Conservation (phyloP, 2,113 vertebrate species). For the Psophia crepitans region DNA sequence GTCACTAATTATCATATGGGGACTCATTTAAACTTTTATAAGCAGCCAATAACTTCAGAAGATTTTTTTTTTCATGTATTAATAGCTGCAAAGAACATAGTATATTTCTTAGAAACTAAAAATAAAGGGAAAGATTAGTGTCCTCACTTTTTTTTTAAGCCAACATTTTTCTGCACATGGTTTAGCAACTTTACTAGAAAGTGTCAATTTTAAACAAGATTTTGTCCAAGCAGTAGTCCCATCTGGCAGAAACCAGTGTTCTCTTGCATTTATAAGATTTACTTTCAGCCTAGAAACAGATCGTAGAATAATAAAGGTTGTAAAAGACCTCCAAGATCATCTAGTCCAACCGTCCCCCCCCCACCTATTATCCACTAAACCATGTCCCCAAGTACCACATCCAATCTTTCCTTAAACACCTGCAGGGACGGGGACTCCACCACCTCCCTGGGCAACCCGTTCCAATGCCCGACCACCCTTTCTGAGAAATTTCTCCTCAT, state of each 20-base stretch:
- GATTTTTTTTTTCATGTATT: not conserved
- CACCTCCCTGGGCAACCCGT: too few species aligned
- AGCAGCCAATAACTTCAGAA: not conserved
- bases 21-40: not conserved
- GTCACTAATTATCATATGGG: not conserved
- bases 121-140: not conserved
- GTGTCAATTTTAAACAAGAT: not conserved
- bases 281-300: not conserved
- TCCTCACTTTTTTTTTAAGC: not conserved
- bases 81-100: not conserved
- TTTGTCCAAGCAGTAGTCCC: not conserved
- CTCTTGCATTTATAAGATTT: not conserved
- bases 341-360: too few species aligned
- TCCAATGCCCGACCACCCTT: too few species aligned
- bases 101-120: not conserved
- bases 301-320: too few species aligned
- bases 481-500: too few species aligned
- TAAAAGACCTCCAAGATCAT: too few species aligned
- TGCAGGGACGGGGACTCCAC: too few species aligned
- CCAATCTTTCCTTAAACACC: too few species aligned
- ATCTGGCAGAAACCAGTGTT: not conserved
- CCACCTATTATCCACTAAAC: too few species aligned
- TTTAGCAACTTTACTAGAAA: not conserved
- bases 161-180: not conserved
- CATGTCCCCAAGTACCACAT: too few species aligned